Evolutionary conservation across 1,140 invertebrate species (phyloP).

Genomic region (Helicorthomorpha holstii): DNA sequence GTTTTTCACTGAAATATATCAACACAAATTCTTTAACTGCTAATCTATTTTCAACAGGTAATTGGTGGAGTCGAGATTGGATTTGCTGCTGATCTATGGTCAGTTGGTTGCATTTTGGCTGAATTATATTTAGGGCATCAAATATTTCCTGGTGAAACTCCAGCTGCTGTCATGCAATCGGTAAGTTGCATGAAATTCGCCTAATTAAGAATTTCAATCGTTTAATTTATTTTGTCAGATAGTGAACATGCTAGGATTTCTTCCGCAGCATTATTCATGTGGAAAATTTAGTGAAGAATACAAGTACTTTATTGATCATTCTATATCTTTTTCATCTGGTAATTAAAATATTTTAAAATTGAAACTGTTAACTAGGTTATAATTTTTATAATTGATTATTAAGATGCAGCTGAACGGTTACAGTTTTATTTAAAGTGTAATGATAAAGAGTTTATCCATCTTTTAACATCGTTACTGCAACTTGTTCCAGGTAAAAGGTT

Average conservation of each 20-base stretch:
- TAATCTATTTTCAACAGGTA: slow-evolving; percentile 7
- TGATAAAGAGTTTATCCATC: too few relatives aligned
- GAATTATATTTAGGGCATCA: slow-evolving; percentile 41
- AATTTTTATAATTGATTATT: too few relatives aligned
- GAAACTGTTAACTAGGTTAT: too few relatives aligned
- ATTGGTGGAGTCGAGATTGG: slow-evolving; percentile 27
- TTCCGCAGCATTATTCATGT: neutral
- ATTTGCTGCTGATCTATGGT: slow-evolving; percentile 46
- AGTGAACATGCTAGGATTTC: neutral
- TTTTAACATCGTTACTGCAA: too few relatives aligned
- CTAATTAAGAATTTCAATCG: neutral
- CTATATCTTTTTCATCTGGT: too few relatives aligned
- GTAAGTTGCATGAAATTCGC: slow-evolving; percentile 12
- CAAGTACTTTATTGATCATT: neutral
- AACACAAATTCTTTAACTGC: neutral
- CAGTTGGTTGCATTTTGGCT: slow-evolving; percentile 36
- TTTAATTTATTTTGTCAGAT: neutral
- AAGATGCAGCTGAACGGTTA: too few relatives aligned
- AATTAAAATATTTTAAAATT: too few relatives aligned
- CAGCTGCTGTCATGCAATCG: slow-evolving; percentile 30
- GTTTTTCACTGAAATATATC: slow-evolving; percentile 7
- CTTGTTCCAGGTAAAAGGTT: too few relatives aligned
- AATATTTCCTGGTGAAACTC: slow-evolving; percentile 42
- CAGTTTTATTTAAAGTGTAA: too few relatives aligned
- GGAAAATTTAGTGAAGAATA: neutral